phyloP scores from a whole-genome alignment of 2,888 invertebrate genomes.

The Bugulina stolonifera region DNA sequence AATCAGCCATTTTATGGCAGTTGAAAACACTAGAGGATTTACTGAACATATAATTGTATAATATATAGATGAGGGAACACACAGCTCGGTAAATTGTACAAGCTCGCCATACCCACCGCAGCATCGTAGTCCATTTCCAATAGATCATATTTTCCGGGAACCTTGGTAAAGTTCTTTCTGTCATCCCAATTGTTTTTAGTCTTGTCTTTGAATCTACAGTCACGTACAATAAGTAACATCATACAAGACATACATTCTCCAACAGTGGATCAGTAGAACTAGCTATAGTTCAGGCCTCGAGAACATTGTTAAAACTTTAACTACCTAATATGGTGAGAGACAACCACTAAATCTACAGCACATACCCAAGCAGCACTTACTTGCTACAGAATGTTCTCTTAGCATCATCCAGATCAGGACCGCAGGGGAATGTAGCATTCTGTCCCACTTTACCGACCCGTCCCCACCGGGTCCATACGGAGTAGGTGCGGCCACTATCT shows the following conservation, averaged over 20 bases:
- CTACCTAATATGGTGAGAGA: no score
- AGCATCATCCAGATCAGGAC: constrained; percentile 52
- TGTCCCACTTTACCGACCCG: constrained; percentile 58
- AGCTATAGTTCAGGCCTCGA: no score
- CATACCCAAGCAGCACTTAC: no score
- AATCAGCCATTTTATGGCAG: no score
- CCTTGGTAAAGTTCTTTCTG: constrained; percentile 50
- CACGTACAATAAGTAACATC: background rate
- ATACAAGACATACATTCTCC: no score
- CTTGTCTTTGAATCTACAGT: constrained; percentile 54
- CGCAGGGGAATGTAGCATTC: constrained; percentile 50
- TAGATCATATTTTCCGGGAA: constrained; percentile 56
- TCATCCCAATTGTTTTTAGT: constrained; percentile 55
- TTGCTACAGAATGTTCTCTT: constrained; percentile 54
- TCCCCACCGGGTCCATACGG: constrained; percentile 58
- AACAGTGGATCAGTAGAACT: no score
- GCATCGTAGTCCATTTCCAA: constrained; percentile 52
- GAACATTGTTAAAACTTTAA: no score
- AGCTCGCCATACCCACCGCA: no score
- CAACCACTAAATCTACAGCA: background rate
- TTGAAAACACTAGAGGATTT: no score
- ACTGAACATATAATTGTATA: no score
- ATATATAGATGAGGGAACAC: no score
- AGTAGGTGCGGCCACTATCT: constrained; percentile 44
- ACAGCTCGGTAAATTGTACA: no score